phyloP scores from a whole-genome alignment of 2,888 invertebrate genomes.

The Nipponacmea schrenckii region DNA sequence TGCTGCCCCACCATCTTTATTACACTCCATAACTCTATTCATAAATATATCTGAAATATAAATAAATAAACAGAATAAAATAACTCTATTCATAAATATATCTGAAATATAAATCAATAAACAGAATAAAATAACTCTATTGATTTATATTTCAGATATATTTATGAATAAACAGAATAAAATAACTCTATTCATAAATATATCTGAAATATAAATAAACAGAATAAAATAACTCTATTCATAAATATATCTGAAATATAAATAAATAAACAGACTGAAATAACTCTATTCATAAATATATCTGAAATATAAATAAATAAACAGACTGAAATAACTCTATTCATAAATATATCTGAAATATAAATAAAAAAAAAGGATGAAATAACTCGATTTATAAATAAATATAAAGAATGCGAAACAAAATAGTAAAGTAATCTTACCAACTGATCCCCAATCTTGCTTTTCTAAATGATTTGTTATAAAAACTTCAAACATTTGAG shows the following conservation, averaged over 20 bases:
- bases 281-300: not conserved
- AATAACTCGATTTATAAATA: not conserved
- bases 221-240: not conserved
- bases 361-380: not conserved
- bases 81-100: conserved; percentile 39
- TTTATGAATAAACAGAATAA: not conserved
- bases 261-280: not conserved
- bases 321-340: not conserved
- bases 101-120: conserved; percentile 26
- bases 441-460: conserved; percentile 41
- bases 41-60: conserved; percentile 40
- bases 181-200: not conserved
- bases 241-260: not conserved
- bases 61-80: conserved; percentile 20
- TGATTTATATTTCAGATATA: not conserved
- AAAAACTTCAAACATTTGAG: conserved; percentile 84
- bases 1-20: not conserved
- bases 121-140: conserved; percentile 6
- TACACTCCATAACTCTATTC: conserved; percentile 32
- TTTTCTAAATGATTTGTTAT: conserved; percentile 57
- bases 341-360: not conserved
- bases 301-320: not conserved
- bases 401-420: not conserved
- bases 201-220: not conserved
- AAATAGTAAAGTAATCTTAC: conserved; percentile 27